phyloP scores from a whole-genome alignment of 2,113 vertebrate genomes.

The Excalfactoria chinensis region DNA sequence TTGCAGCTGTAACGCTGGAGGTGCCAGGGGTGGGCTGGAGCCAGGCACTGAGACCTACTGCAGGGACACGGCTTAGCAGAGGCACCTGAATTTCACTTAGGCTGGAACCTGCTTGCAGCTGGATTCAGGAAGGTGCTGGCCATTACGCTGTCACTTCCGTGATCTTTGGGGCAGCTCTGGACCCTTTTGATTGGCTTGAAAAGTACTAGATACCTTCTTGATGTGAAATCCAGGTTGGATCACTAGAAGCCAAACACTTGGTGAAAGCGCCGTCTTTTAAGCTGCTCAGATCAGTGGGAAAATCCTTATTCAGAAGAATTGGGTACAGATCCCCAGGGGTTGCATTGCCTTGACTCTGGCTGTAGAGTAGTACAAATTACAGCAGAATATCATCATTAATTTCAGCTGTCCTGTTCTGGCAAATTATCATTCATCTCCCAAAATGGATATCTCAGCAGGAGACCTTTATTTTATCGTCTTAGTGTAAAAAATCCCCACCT shows the following conservation, averaged over 20 bases:
- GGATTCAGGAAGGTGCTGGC: neutral
- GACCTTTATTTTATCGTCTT: conserved; percentile 27
- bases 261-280: neutral
- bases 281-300: neutral
- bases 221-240: neutral
- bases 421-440: conserved; percentile 32
- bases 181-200: neutral
- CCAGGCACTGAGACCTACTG: neutral
- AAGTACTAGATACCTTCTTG: neutral
- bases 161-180: neutral
- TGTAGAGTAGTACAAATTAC: conserved; percentile 19
- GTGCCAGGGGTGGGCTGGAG: neutral
- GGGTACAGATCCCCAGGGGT: neutral
- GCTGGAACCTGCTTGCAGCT: neutral
- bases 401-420: conserved; percentile 6
- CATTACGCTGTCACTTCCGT: neutral
- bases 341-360: neutral
- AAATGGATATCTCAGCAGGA: conserved; percentile 2
- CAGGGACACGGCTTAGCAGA: neutral
- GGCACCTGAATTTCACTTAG: neutral
- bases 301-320: conserved; percentile 21
- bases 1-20: neutral
- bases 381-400: conserved; percentile 26
- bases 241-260: neutral
- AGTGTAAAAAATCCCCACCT: neutral